A percentile compares a stretch with the other conserved stretches of the same genome.
Conservation (phyloP, 2,113 vertebrate species). For the Strix aluco region DNA sequence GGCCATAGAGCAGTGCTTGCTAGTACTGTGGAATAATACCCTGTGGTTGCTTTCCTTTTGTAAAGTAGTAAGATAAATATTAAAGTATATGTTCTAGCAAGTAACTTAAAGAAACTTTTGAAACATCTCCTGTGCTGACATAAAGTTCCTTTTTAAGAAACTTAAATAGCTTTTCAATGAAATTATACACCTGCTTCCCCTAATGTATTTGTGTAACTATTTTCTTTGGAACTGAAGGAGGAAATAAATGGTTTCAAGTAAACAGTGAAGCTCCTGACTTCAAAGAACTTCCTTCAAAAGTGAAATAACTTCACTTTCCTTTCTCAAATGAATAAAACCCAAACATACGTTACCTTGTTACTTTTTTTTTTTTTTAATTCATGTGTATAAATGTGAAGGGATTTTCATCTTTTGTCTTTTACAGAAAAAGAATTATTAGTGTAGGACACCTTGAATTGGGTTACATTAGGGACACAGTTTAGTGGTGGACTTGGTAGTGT, state of each 20-base stretch:
- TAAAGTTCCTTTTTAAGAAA: conserved; percentile 3
- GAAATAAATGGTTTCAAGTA: conserved; percentile 50
- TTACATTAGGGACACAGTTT: not conserved
- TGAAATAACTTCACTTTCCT: conserved; percentile 37
- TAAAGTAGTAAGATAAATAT: not conserved
- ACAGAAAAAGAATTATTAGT: not conserved
- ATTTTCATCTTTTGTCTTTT: not conserved
- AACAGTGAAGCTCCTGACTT: conserved; percentile 20
- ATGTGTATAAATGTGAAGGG: not conserved
- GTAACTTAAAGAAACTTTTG: not conserved
- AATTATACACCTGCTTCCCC: conserved; percentile 34
- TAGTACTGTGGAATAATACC: not conserved
- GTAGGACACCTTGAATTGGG: not conserved
- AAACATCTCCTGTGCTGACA: not conserved
- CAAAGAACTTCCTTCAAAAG: conserved; percentile 39
- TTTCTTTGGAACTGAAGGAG: conserved; percentile 54
- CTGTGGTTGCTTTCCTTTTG: not conserved
- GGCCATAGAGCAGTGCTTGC: not conserved
- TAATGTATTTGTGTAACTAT: not conserved
- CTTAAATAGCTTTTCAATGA: conserved; percentile 10
- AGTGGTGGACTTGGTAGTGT: not conserved
- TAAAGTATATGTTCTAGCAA: not conserved
- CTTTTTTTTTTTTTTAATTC: not conserved
- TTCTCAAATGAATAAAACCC: not conserved
- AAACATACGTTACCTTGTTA: not conserved